Base-by-base conservation (phyloP, 2,113 vertebrate genomes). In the Bubo blakistoni region DNA sequence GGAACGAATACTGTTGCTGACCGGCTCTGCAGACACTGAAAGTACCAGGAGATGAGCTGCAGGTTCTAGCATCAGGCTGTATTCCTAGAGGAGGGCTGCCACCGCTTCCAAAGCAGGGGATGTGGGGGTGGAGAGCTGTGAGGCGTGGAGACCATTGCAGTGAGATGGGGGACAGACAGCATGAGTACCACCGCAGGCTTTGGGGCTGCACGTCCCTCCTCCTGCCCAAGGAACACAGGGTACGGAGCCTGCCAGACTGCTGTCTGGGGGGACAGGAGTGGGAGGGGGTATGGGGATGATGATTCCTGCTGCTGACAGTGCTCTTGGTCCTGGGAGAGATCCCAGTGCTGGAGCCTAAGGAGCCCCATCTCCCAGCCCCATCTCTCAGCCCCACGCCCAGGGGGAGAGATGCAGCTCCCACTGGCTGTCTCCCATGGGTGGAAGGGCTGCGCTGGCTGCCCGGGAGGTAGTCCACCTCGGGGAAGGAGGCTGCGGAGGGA, bases 141-240 rank as follows among this genome's bases (percentile, higher is more conserved):
- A 40, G 57, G 32, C 5, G 6, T 44, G 51, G 34, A 32, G 26
- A 10, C 13, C 26, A 4, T 4, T 0, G 12, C 65, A 24, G 59
- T 1, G 85, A 44, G 30, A 11, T 27, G 30, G 19, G 38, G 51
- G 54, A 32, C 44, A 71, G 58, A n/a, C 44, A 71, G 61, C 52
- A 38, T 0, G 1, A 58, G 34, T 20, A 8, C 25, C 13, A 19
- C 16, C 0, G 6, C 44, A 29, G 82, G 46, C 54, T 38, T 19
- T 6, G 71, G 34, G 36, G 44, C 74, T 58, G 82, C 54, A 0
- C 0, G 14, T 67, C 46, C 61, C 30, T n/a, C 20, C 80, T 65
- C 38, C 74, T 9, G 79, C 67, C 55, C 9, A 2, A 27, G 47
- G 71, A 38, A 9, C 1, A 3, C 44, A 16, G 58, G 52, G 40